Conservation (phyloP, 1,140 invertebrate species). For the Sminthurinus signatus region DNA sequence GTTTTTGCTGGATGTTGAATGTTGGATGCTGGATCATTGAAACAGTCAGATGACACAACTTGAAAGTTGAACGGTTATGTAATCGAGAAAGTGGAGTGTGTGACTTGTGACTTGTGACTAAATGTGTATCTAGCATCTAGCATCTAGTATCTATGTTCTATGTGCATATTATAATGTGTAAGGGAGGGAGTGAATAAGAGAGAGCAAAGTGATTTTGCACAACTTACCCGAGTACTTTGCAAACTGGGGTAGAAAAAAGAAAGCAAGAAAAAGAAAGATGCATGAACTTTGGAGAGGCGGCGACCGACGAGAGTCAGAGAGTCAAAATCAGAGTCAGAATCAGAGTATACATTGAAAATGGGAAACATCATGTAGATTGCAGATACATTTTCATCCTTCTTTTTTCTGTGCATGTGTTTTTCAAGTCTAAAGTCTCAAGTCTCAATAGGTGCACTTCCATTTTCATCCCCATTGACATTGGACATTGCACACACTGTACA, state of each 20-base stretch:
- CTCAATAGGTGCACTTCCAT: too few relatives aligned
- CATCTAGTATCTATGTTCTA: too few relatives aligned
- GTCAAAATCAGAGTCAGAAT: neutral
- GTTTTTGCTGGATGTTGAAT: too few relatives aligned
- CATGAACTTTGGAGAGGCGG: neutral
- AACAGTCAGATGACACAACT: conserved; percentile 4
- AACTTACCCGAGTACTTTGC: conserved; percentile 14
- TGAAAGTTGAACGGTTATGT: conserved; percentile 13
- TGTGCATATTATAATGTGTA: too few relatives aligned
- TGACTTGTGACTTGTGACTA: too few relatives aligned
- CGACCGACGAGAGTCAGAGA: neutral
- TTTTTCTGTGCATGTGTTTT: too few relatives aligned
- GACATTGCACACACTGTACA: too few relatives aligned
- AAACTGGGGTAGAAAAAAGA: neutral
- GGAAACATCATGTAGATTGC: neutral
- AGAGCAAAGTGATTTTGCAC: conserved; percentile 15
- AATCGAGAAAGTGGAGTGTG: neutral
- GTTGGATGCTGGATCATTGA: too few relatives aligned
- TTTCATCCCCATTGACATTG: too few relatives aligned
- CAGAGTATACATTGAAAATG: neutral
- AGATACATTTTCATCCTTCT: too few relatives aligned
- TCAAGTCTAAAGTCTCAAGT: too few relatives aligned
- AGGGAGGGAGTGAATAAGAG: neutral
- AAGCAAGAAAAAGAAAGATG: neutral
- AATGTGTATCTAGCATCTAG: too few relatives aligned